Evolutionary conservation across 2,888 invertebrate genomes (phyloP).

Genomic region (Theristus sp.): DNA sequence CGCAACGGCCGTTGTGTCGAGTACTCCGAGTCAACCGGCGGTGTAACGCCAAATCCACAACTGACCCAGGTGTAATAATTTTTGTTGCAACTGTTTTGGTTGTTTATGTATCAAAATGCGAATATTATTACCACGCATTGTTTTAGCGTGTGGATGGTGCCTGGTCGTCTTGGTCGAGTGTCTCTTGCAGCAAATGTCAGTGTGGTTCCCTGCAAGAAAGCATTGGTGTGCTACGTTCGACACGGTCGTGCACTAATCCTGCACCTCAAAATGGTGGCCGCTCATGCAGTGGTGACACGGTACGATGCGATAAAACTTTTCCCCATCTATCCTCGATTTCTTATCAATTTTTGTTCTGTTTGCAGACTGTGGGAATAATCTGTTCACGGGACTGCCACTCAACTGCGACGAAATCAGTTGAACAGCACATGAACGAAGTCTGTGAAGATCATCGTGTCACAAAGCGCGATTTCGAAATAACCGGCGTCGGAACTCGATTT

Average conservation of each 20-base stretch:
- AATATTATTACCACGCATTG: not conserved
- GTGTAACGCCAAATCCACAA: not conserved
- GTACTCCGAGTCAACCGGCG: not conserved
- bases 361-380: not conserved
- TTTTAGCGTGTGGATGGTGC: slow-evolving; percentile 18
- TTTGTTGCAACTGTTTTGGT: too few species aligned
- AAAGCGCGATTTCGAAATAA: slow-evolving; percentile 23
- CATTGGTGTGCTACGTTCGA: slow-evolving; percentile 13
- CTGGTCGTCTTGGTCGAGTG: slow-evolving; percentile 23
- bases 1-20: slow-evolving; percentile 23
- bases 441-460: slow-evolving; percentile 22
- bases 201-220: slow-evolving; percentile 17
- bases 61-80: too few species aligned
- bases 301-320: not conserved
- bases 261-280: slow-evolving; percentile 24
- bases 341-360: too few species aligned
- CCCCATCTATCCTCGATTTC: too few species aligned
- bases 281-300: slow-evolving; percentile 19
- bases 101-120: too few species aligned
- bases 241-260: slow-evolving; percentile 20
- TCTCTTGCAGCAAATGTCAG: slow-evolving; percentile 19
- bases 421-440: slow-evolving; percentile 18
- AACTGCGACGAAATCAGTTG: not conserved
- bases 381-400: not conserved
- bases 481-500: slow-evolving; percentile 24